Evolutionary conservation across 2,888 invertebrate species (phyloP), one percentile per base, ranked within the genome.

Genomic region (Idaea aversata): DNA sequence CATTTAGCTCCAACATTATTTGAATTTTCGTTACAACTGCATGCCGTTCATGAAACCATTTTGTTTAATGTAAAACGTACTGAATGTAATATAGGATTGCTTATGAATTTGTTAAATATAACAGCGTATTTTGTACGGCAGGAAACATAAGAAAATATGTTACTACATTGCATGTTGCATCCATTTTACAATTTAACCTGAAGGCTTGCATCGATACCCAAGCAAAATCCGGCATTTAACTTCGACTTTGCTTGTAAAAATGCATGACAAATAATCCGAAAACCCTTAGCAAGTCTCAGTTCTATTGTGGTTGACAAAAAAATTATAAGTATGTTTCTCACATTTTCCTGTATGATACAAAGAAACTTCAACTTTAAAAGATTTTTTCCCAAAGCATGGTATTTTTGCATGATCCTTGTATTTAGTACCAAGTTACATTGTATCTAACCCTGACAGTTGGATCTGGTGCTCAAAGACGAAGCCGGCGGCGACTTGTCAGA

Each of bases 401-500:
- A 73, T 70, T 77, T 69, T 70, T 77, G 77, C 59, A 59, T 59
- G 77, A 77, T 63, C 71, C 69, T 75, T 73, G 71, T 68, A 70
- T 75, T 70, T 74, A 75, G 75, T 77, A 71, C 74, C 77, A 76
- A 75, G 77, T 75, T 79, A 76, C 75, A 80, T 72, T 67, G 70
- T 76, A 67, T 76, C 76, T 75, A 72, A 66, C 83, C 82, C 79
- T 82, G 72, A 91, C 95, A 98, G 97, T 95, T 99, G 94, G 98
- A 99, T 95, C 96, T 99, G 93, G 95, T 97, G 92, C 96, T 99
- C 89, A 98, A 99, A 93, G 97, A 97, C 84, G 97, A 97, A 87
- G 95, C 95, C 79, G 98, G 98, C 77, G 99, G 99, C 77, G 99
- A 99, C 94, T 95, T 98, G 82, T 97, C 98, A 81, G 98, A 97